Base-by-base conservation (phyloP, 2,888 invertebrate genomes). In the Hypsopygia costalis region DNA sequence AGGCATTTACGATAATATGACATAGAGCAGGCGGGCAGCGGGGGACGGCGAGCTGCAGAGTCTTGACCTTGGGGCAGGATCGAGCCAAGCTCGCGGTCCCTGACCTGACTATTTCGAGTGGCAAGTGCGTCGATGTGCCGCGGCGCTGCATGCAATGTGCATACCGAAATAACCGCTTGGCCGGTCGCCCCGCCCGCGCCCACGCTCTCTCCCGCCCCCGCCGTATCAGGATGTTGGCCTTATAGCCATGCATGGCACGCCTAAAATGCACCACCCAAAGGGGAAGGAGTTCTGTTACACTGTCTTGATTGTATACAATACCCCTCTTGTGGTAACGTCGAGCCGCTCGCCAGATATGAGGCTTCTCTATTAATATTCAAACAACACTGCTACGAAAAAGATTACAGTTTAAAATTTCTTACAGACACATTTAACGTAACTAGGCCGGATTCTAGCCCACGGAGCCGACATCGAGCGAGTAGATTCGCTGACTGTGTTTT, bases 71-170 rank as follows among this genome's bases (percentile, higher is more conserved):
- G 87, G 81, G 85, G 83, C 80, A 87, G 87, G 86, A 83, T 86
- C 79, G 85, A 76, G 73, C 71, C 81, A 75, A 72, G 62, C 69
- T 77, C 72, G 83, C 87, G 87, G 87, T 87, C 87, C 87, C 86
- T 87, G 87, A 87, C 87, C 87, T 86, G 86, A 82, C 87, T 87
- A 86, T 87, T 87, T 87, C 83, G 75, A 87, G 87, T 87, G 81
- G 88, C 87, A 85, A 87, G 87, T 87, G 87, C 82, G 81, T 64
- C 60, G 66, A 56, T 52, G 58, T 62, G 58, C 57, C 57, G 67
- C 73, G 66, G 68, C 72, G 76, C 81, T 71, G 82, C 82, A 77
- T 85, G 85, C 87, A 88, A 87, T 88, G 86, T 86, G 88, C 87
- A 86, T 88, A 87, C 88, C 83, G 85, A 87, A 88, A 88, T 88